Evolutionary conservation across 2,113 vertebrate species (phyloP).

Genomic region (Centrocercus urophasianus): DNA sequence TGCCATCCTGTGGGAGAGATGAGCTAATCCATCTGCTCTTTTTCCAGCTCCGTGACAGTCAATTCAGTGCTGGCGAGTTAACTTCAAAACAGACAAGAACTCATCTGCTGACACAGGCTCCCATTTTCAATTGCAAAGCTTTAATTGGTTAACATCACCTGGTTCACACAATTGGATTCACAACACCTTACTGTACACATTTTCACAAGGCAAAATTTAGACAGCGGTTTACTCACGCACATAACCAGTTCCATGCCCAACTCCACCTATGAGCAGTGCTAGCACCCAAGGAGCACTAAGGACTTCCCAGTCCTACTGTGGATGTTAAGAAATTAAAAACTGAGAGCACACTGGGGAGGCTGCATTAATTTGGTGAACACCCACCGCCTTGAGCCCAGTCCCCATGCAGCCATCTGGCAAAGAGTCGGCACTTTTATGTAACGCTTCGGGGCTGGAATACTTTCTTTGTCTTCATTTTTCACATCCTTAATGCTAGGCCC

Average conservation of each 20-base stretch:
- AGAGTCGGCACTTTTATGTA: background rate
- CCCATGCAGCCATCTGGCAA: background rate
- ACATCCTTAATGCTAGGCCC: background rate
- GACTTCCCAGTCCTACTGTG: background rate
- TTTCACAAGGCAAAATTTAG: background rate
- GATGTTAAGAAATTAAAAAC: background rate
- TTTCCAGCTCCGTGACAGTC: constrained; percentile 4
- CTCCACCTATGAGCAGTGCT: background rate
- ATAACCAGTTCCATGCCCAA: background rate
- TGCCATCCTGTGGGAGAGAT: constrained; percentile 44
- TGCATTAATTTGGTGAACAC: background rate
- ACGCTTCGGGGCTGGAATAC: background rate
- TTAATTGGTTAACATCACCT: background rate
- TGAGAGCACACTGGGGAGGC: background rate
- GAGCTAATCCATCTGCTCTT: constrained; percentile 42
- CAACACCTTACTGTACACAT: background rate
- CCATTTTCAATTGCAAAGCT: background rate
- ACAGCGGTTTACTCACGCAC: background rate
- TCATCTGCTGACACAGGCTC: background rate
- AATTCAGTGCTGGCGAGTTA: background rate
- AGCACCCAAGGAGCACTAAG: background rate
- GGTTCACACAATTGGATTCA: background rate
- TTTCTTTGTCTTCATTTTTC: background rate
- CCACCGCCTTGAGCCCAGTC: background rate
- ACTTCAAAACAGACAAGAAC: background rate